A percentile compares a stretch with the other conserved stretches of the same genome.
phyloP scores from a whole-genome alignment of 2,797 vertebrate species.

The Xenentodon cancila region DNA sequence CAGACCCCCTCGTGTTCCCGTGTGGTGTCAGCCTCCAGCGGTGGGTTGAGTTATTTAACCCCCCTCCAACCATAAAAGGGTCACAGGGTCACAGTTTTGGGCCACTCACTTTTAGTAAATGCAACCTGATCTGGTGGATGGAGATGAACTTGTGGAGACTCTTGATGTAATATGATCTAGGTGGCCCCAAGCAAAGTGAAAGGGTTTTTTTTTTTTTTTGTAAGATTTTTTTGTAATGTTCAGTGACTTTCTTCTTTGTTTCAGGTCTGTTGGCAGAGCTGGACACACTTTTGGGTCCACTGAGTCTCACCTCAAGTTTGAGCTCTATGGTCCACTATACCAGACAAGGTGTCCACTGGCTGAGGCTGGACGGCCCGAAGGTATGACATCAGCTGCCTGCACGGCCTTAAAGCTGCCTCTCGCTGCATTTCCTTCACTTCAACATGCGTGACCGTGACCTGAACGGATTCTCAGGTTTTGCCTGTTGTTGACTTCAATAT shows the following conservation, averaged over 20 bases:
- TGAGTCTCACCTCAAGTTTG: constrained; percentile 88
- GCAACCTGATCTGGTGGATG: no score
- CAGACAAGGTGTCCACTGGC: constrained; percentile 90
- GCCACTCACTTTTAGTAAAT: no score
- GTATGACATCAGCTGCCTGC: constrained; percentile 55
- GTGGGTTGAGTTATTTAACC: no score
- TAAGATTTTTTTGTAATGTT: not conserved
- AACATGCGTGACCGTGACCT: not conserved
- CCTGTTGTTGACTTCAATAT: no score
- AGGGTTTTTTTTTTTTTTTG: no score
- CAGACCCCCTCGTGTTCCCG: no score
- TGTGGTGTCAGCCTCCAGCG: no score
- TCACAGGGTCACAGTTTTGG: no score
- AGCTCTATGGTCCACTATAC: constrained; percentile 86
- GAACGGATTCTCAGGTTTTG: constrained; percentile 1
- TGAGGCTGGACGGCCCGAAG: constrained; percentile 83
- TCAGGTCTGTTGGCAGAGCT: constrained; percentile 90
- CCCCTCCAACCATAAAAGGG: no score
- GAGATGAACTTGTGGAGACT: no score
- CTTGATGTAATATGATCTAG: no score
- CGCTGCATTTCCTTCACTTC: constrained; percentile 6
- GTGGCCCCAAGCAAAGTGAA: no score
- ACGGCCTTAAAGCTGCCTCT: constrained; percentile 5
- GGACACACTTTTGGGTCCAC: constrained; percentile 74
- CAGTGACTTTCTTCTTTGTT: constrained; percentile 11